Conservation (phyloP, 1,140 invertebrate species). For the Papilio xuthus region DNA sequence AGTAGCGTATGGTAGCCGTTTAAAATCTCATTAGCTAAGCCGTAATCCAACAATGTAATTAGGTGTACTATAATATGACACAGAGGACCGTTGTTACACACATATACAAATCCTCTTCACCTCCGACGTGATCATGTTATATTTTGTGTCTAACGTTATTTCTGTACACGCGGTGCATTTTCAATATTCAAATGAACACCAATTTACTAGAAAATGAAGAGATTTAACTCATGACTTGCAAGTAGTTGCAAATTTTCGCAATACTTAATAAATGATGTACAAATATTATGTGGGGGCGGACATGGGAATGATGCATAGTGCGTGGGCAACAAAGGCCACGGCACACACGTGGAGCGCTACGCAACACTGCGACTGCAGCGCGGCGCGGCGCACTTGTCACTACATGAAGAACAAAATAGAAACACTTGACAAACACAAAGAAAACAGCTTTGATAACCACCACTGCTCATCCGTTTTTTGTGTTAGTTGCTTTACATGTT, state of each 20-base stretch:
- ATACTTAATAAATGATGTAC: not conserved
- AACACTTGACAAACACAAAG: too few relatives aligned
- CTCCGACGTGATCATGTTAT: not conserved
- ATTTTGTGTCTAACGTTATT: not conserved
- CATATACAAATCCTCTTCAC: not conserved
- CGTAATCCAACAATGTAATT: slow-evolving; percentile 9
- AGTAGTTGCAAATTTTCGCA: not conserved
- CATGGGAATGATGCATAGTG: not conserved
- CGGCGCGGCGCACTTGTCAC: not conserved
- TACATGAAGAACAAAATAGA: not conserved
- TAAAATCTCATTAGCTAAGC: slow-evolving; percentile 11
- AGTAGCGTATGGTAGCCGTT: not conserved
- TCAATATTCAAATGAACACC: not conserved
- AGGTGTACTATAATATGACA: not conserved
- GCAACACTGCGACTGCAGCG: too few relatives aligned
- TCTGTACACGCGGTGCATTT: not conserved
- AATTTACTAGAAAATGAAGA: not conserved
- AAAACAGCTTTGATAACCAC: too few relatives aligned
- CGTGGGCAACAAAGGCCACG: not conserved
- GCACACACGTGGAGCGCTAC: not conserved
- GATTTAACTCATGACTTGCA: not conserved
- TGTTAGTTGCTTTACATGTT: too few relatives aligned
- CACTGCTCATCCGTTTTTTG: too few relatives aligned
- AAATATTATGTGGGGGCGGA: slow-evolving; percentile 3
- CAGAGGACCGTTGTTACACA: not conserved